Evolutionary conservation across 2,888 invertebrate species (phyloP), one percentile per base, ranked within the genome.

Genomic region (Trichogramma evanescens): DNA sequence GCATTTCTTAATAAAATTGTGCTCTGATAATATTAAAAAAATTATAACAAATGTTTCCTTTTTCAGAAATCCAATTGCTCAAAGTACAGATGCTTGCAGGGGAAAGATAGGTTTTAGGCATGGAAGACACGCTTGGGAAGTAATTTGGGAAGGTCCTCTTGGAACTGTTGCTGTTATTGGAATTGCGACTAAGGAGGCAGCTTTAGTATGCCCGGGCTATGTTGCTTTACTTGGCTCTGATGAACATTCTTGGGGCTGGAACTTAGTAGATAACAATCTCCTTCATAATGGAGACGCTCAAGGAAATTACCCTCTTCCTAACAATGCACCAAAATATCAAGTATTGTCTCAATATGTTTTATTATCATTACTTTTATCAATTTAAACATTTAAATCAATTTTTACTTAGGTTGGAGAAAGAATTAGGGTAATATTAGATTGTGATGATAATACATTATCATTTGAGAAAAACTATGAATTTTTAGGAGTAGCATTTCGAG

Each of bases 241-340:
- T 81, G 93, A 95, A 76, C 91, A 97, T 78, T 96, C 95, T 73
- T 99, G 98, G 98, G 98, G 98, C 9, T 99, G 98, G 98, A 98
- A 98, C 84, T 84, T 99, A 70, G 97, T 98, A 55, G 97, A 98
- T 81, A 98, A 97, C 82, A 89, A 93, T 80, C 85, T 98, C 68
- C 82, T 97, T 70, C 97, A 99, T 78, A 95, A 96, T 82, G 97
- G 97, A 58, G 92, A 95, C 79, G 89, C 90, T 66, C 92, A 93
- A 80, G 95, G 95, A 66, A 93, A 90, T 76, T 97, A 94, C 82
- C 96, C 97, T 49, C 81, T 92, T 64, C 82, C 95, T 64, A 97
- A 93, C 80, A 98, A 98, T 82, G 93, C 95, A 68, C 95, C 96
- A 56, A 96, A 95, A 82, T 98, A 98, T 83, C 95, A 96, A 85